Evolutionary conservation across 2,888 invertebrate species (phyloP).

Genomic region (Pyralis farinalis): DNA sequence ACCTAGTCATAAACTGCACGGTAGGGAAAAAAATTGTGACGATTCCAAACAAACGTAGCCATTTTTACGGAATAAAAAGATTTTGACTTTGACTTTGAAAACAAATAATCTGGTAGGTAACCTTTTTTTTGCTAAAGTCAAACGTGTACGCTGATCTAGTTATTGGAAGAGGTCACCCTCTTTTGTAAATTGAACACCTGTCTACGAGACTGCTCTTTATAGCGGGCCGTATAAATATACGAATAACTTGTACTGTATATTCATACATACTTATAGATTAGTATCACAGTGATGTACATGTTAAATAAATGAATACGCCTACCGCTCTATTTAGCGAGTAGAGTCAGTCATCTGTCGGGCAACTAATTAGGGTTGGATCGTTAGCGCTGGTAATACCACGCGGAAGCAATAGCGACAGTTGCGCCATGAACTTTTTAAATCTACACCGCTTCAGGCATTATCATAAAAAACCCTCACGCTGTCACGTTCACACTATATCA

Average conservation of each 20-base stretch:
- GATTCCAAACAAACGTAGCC: too few relatives aligned
- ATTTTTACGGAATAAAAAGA: too few relatives aligned
- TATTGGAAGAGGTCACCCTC: neutral
- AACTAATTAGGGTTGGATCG: constrained; percentile 41
- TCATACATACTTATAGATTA: neutral
- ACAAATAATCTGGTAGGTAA: neutral
- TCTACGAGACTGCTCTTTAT: neutral
- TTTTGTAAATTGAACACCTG: constrained; percentile 2
- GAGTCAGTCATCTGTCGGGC: constrained; percentile 27
- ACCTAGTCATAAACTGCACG: too few relatives aligned
- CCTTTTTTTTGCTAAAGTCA: neutral
- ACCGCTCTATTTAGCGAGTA: neutral
- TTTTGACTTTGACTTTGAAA: too few relatives aligned
- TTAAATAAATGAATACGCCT: neutral
- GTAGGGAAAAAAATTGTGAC: too few relatives aligned
- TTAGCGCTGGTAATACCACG: constrained; percentile 33
- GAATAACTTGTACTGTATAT: neutral
- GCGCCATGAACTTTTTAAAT: constrained; percentile 65
- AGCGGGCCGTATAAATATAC: neutral
- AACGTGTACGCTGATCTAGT: neutral
- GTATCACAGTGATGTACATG: neutral
- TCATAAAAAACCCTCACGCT: constrained; percentile 35
- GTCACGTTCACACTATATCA: constrained; percentile 35
- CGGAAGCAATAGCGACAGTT: constrained; percentile 60
- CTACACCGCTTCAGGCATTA: constrained; percentile 50